Conservation (phyloP, 2,888 invertebrate species). For the Coelopa pilipes region DNA sequence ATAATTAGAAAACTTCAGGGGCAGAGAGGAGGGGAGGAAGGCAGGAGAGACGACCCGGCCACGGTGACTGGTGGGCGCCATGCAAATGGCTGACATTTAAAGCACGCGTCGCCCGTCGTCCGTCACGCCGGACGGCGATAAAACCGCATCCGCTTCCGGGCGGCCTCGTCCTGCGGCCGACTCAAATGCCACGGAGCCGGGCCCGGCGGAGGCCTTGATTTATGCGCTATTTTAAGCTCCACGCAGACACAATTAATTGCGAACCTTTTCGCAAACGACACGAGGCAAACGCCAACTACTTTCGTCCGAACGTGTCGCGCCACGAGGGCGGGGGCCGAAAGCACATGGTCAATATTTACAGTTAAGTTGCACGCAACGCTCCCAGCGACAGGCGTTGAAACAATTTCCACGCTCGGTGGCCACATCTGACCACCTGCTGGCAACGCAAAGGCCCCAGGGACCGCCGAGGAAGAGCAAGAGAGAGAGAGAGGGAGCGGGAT, state of each 20-base stretch:
- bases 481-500: not conserved
- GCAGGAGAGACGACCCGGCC: not conserved
- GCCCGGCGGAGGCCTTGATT: not conserved
- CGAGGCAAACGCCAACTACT: not conserved
- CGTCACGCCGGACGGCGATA: not conserved
- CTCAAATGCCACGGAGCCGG: not conserved
- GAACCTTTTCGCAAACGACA: not conserved
- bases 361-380: constrained; percentile 4
- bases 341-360: not conserved
- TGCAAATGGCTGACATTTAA: not conserved
- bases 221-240: not conserved
- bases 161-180: not conserved
- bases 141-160: not conserved
- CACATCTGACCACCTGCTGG: too few species aligned
- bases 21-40: not conserved
- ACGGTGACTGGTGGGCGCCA: not conserved
- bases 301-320: constrained; percentile 5
- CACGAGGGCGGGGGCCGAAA: not conserved
- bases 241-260: constrained; percentile 15
- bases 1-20: not conserved
- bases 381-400: too few species aligned
- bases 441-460: too few species aligned
- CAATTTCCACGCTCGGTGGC: not conserved
- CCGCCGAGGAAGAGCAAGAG: not conserved
- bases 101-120: constrained; percentile 2